phyloP scores from a whole-genome alignment of 2,797 vertebrate species.

The Poeciliopsis gracilis region DNA sequence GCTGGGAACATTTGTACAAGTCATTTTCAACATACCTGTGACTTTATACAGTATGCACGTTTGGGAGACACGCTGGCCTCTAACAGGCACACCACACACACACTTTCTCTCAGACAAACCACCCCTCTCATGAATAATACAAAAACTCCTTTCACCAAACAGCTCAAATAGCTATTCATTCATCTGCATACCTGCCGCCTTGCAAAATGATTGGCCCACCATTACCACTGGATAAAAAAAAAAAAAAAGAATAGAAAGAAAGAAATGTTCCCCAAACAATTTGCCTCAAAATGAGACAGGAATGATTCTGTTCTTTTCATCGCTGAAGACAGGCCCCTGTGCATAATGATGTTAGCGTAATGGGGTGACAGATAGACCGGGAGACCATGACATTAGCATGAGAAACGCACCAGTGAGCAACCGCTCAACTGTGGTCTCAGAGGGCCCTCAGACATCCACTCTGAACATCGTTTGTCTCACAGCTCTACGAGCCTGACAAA shows the following conservation, averaged over 20 bases:
- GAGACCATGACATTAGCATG: constrained; percentile 85
- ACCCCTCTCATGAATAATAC: constrained; percentile 82
- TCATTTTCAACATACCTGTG: constrained; percentile 36
- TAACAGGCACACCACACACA: constrained; percentile 21
- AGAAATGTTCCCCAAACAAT: constrained; percentile 85
- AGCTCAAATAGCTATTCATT: constrained; percentile 82
- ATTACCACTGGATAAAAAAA: constrained; percentile 60
- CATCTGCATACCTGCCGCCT: constrained; percentile 82
- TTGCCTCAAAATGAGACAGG: constrained; percentile 84
- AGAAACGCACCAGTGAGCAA: constrained; percentile 85
- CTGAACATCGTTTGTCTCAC: constrained; percentile 73
- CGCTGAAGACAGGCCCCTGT: constrained; percentile 75
- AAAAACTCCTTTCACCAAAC: constrained; percentile 78
- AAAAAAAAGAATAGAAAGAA: constrained; percentile 26
- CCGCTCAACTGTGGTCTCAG: constrained; percentile 80
- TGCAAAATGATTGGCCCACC: constrained; percentile 80
- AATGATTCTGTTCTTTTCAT: constrained; percentile 84
- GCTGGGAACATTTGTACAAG: constrained; percentile 17
- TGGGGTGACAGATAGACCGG: constrained; percentile 83
- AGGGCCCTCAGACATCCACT: constrained; percentile 75
- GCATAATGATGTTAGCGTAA: constrained; percentile 86
- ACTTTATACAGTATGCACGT: constrained; percentile 23
- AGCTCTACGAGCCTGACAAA: constrained; percentile 76
- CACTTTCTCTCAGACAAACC: constrained; percentile 62
- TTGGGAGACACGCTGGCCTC: constrained; percentile 38